Percentiles rank a stretch among this genome's conserved stretches.
phyloP scores from a whole-genome alignment of 2,797 vertebrate genomes.

The Miichthys miiuy region DNA sequence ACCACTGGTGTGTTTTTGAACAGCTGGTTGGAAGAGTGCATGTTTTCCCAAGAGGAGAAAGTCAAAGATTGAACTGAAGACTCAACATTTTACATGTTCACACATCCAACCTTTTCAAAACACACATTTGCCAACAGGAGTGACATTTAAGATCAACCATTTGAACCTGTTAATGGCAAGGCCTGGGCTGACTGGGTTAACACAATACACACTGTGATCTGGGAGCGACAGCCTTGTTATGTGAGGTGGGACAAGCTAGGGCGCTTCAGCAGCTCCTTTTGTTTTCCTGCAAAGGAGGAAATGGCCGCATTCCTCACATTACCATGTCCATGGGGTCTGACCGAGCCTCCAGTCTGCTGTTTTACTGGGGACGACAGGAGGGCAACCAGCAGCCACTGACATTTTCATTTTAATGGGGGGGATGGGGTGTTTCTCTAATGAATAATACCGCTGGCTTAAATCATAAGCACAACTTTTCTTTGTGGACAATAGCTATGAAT shows the following conservation, averaged over 20 bases:
- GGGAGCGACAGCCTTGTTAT: slow-evolving; percentile 63
- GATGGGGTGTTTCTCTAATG: slow-evolving; percentile 54
- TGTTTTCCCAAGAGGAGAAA: not conserved
- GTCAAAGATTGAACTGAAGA: not conserved
- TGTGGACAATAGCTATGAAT: slow-evolving; percentile 30
- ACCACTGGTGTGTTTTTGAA: not conserved
- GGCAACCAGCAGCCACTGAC: slow-evolving; percentile 36
- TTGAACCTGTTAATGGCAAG: slow-evolving; percentile 43
- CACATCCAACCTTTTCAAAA: slow-evolving; percentile 3
- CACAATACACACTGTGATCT: slow-evolving; percentile 65
- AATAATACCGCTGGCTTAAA: slow-evolving; percentile 65
- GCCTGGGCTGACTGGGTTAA: slow-evolving; percentile 53
- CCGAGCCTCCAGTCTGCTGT: slow-evolving; percentile 71
- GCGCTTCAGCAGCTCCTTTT: slow-evolving; percentile 83
- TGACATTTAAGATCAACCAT: slow-evolving; percentile 44
- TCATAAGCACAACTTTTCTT: slow-evolving; percentile 45
- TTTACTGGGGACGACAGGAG: slow-evolving; percentile 62
- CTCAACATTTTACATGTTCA: not conserved
- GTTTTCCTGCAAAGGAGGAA: slow-evolving; percentile 87
- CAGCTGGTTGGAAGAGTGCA: not conserved
- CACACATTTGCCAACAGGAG: slow-evolving; percentile 2
- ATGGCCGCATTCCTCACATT: slow-evolving; percentile 89
- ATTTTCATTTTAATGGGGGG: slow-evolving; percentile 68
- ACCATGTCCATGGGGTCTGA: slow-evolving; percentile 86
- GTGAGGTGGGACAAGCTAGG: slow-evolving; percentile 75